Evolutionary conservation across 2,113 vertebrate species (phyloP).

Genomic region (Australoheros scitulus): DNA sequence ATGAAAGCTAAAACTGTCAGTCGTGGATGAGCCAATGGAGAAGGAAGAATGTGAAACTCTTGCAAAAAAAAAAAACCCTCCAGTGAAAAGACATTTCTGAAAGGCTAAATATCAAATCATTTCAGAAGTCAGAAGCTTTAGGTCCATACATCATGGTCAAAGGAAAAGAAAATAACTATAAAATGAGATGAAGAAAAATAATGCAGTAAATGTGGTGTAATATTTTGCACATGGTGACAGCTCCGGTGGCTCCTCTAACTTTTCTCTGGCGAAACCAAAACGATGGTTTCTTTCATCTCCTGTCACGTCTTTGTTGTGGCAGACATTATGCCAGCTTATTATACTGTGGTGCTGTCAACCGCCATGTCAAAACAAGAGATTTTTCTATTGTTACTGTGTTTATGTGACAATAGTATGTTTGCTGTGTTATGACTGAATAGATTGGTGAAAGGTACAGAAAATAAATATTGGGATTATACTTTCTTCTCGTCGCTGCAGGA

Average conservation of each 20-base stretch:
- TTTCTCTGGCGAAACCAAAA: neutral
- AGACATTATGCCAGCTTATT: constrained; percentile 15
- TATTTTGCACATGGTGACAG: neutral
- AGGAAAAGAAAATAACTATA: neutral
- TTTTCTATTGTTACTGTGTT: neutral
- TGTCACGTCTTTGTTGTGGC: constrained; percentile 37
- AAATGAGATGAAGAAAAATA: neutral
- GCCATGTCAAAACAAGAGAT: constrained; percentile 5
- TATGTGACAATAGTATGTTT: neutral
- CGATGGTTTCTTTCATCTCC: constrained; percentile 38
- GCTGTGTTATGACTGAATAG: neutral
- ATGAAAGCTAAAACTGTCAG: constrained; percentile 64
- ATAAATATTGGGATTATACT: neutral
- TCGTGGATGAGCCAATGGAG: constrained; percentile 71
- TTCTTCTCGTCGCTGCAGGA: neutral
- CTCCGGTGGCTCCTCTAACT: neutral
- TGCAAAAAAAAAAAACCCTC: constrained; percentile 17
- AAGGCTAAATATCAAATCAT: constrained; percentile 33
- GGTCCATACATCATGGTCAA: constrained; percentile 14
- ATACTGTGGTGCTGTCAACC: neutral
- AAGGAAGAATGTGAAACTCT: constrained; percentile 65
- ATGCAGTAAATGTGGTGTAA: neutral
- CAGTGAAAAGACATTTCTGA: constrained; percentile 34
- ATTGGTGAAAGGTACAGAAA: neutral
- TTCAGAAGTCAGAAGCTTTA: constrained; percentile 23